Percentiles rank a stretch among this genome's conserved stretches.
These are phyloP conservation scores for Hydraecia micacea DNA, from an alignment of 2,888 invertebrate genomes.

Conservation along the genomic window DNA sequence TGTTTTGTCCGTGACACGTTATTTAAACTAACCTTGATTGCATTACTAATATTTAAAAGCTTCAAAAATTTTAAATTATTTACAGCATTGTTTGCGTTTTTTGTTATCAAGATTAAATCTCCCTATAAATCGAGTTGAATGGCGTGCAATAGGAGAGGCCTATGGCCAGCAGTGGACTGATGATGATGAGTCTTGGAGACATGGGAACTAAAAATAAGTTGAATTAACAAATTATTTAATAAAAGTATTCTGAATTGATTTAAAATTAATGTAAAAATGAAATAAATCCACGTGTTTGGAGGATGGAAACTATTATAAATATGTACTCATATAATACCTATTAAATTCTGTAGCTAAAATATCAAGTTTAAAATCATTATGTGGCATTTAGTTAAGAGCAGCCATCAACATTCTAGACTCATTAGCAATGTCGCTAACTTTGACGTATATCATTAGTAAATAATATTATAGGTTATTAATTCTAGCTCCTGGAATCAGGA, in stretches of 20 bases:
- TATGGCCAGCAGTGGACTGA: no score
- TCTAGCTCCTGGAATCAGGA: neutral
- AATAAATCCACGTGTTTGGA: neutral
- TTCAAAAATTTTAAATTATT: neutral
- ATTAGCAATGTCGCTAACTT: conserved; percentile 15
- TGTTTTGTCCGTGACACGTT: no score
- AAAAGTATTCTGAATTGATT: neutral
- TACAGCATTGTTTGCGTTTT: neutral
- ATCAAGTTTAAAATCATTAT: neutral
- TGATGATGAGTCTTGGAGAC: no score
- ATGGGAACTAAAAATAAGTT: neutral
- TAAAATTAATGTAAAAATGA: neutral
- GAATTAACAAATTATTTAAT: neutral
- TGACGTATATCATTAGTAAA: neutral
- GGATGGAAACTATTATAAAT: neutral
- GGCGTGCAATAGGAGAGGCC: no score
- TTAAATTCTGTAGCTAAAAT: conserved; percentile 22
- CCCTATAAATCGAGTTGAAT: no score
- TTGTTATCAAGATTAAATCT: no score
- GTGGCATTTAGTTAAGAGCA: neutral
- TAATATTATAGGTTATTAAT: conserved; percentile 2
- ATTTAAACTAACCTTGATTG: no score
- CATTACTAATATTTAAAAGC: no score
- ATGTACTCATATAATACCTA: neutral
- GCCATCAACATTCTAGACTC: neutral